A percentile compares a stretch with the other conserved stretches of the same genome.
Conservation (phyloP, 2,888 invertebrate species). For the Urechis unicinctus region DNA sequence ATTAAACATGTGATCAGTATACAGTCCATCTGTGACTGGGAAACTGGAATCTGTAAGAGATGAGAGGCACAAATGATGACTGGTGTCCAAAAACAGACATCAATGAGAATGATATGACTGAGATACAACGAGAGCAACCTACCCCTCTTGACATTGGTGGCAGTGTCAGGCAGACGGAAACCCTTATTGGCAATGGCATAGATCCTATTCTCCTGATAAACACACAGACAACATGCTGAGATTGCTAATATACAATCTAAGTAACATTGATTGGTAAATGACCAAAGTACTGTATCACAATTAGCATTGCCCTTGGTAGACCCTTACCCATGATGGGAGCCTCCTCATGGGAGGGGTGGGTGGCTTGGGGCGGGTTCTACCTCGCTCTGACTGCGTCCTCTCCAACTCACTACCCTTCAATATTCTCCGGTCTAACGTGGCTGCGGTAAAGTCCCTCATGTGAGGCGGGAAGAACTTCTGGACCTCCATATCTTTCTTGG, state of each 20-base stretch:
- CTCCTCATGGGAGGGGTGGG: conserved; percentile 87
- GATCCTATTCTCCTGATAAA: conserved; percentile 69
- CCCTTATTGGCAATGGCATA: conserved; percentile 66
- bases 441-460: conserved; percentile 7
- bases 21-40: conserved; percentile 16
- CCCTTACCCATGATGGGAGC: conserved; percentile 75
- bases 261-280: not conserved
- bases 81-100: not conserved
- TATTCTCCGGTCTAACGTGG: not conserved
- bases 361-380: conserved; percentile 53
- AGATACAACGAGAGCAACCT: not conserved
- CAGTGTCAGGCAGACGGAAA: conserved; percentile 18
- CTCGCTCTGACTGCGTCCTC: conserved; percentile 6
- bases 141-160: conserved; percentile 1
- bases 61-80: too few species aligned
- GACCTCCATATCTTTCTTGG: conserved; percentile 13
- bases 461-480: conserved; percentile 1
- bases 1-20: conserved; percentile 25
- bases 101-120: too few species aligned
- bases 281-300: conserved; percentile 2
- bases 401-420: conserved; percentile 4
- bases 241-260: not conserved
- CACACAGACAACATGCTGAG: conserved; percentile 1
- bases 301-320: not conserved
- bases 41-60: conserved; percentile 10